These are phyloP conservation scores for Amyelois transitella DNA, from an alignment of 1,140 invertebrate genomes.

Conservation along the genomic window DNA sequence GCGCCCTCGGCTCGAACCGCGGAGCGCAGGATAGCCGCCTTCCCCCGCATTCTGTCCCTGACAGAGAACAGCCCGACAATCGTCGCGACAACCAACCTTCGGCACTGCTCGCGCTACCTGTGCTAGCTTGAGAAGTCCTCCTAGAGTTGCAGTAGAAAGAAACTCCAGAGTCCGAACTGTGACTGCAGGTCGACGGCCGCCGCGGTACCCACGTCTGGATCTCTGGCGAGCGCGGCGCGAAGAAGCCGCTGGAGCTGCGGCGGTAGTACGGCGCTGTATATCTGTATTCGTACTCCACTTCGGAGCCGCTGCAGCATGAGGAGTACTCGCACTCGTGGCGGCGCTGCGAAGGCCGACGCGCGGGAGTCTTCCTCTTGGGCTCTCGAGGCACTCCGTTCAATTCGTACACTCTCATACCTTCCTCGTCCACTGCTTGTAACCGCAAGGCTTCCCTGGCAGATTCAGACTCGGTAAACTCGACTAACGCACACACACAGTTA, in stretches of 20 bases:
- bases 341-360: constrained; percentile 59
- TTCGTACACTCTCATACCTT: constrained; percentile 75
- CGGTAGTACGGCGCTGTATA: constrained; percentile 72
- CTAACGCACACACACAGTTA: constrained; percentile 88
- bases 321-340: constrained; percentile 73
- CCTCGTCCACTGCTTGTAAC: constrained; percentile 67
- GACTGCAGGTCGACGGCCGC: constrained; percentile 75
- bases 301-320: constrained; percentile 81
- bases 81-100: constrained; percentile 74
- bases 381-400: constrained; percentile 76
- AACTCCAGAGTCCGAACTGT: constrained; percentile 70
- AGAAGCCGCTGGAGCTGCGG: constrained; percentile 76
- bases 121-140: constrained; percentile 74
- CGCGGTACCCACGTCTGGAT: constrained; percentile 80
- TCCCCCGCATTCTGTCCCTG: constrained; percentile 72
- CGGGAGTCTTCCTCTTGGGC: constrained; percentile 73
- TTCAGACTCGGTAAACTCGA: constrained; percentile 92
- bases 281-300: constrained; percentile 77
- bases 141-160: constrained; percentile 77
- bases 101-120: constrained; percentile 75
- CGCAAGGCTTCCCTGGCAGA: constrained; percentile 87
- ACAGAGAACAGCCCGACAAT: constrained; percentile 73
- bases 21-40: constrained; percentile 70
- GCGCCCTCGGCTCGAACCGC: constrained; percentile 79
- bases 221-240: constrained; percentile 71